Conservation (phyloP, 2,113 vertebrate genomes). For the Hirundichthys speculiger region DNA sequence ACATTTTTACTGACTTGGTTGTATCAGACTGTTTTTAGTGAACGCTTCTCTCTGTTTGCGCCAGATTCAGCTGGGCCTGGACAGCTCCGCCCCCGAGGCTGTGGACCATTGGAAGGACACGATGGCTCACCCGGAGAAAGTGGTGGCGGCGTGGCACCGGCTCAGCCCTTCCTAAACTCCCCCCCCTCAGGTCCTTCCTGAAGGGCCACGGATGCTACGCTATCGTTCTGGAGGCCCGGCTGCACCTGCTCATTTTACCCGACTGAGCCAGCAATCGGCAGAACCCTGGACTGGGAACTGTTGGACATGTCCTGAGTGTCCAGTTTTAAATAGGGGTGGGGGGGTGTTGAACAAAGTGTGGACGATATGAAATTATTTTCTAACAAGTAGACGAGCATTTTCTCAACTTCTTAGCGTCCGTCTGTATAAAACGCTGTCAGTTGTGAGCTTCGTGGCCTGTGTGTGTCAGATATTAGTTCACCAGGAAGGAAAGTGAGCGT, state of each 20-base stretch:
- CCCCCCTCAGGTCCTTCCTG: not conserved
- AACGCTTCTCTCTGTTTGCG: constrained; percentile 7
- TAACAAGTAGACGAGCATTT: too few species aligned
- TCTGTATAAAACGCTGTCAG: too few species aligned
- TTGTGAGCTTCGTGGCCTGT: too few species aligned
- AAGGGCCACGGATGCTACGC: too few species aligned
- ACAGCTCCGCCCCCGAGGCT: constrained; percentile 82
- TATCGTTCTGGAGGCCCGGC: too few species aligned
- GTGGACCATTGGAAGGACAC: constrained; percentile 91
- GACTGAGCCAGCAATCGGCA: too few species aligned
- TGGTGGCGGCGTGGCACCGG: constrained; percentile 90
- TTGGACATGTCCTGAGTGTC: not conserved
- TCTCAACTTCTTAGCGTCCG: too few species aligned
- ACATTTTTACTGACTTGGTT: too few species aligned
- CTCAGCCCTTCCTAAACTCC: constrained; percentile 79
- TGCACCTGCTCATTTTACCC: too few species aligned
- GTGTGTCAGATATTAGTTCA: too few species aligned
- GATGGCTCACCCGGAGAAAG: constrained; percentile 90
- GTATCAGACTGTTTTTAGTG: too few species aligned
- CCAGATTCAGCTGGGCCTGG: constrained; percentile 88
- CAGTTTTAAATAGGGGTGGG: too few species aligned
- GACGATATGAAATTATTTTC: not conserved
- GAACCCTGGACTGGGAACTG: constrained; percentile 12
- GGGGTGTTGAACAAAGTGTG: constrained; percentile 42
- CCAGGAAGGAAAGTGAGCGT: constrained; percentile 14